These are phyloP conservation scores for Geococcyx californianus DNA, from an alignment of 2,113 vertebrate genomes.

Conservation along the genomic window DNA sequence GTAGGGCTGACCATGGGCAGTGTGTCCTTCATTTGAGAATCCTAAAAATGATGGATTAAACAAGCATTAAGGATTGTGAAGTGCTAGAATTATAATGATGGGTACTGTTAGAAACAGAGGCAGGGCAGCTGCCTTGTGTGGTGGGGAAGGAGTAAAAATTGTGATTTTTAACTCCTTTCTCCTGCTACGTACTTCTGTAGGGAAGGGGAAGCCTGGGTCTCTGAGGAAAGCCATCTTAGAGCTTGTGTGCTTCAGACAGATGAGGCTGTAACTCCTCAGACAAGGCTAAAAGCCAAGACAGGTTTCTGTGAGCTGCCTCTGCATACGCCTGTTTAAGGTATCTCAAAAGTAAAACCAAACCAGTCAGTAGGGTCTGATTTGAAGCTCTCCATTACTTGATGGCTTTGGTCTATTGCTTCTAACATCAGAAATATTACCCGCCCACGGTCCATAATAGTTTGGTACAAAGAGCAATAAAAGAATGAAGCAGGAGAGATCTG, in stretches of 20 bases:
- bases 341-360: background rate
- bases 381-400: background rate
- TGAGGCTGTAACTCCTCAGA: background rate
- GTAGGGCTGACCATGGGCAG: background rate
- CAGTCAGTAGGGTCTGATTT: background rate
- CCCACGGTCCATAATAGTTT: background rate
- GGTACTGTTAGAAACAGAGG: background rate
- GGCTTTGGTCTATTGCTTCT: background rate
- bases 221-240: background rate
- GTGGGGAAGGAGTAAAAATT: background rate
- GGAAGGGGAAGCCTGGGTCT: background rate
- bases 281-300: background rate
- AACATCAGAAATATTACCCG: background rate
- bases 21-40: background rate
- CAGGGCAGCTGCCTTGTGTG: background rate
- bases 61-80: background rate
- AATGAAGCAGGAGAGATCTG: background rate
- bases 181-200: accelerated
- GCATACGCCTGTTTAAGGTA: accelerated
- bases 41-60: background rate
- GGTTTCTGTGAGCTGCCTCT: background rate
- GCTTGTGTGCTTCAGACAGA: background rate
- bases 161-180: background rate
- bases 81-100: background rate
- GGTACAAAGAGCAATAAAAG: background rate